These are phyloP conservation scores for Sebastes kiyomatsui DNA, from an alignment of 2,797 vertebrate species.

Conservation along the genomic window DNA sequence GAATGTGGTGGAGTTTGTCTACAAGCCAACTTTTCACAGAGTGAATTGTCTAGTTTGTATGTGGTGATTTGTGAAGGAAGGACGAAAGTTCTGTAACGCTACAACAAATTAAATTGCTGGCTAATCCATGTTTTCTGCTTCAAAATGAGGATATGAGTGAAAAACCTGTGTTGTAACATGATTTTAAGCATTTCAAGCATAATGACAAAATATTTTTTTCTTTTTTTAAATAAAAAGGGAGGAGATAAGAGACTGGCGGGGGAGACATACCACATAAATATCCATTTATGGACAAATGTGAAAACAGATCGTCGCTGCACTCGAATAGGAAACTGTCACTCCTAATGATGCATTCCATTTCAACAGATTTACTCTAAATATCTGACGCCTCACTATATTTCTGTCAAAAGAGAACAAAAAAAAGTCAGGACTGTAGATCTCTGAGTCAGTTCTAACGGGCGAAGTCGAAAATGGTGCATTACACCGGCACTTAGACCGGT, in stretches of 20 bases:
- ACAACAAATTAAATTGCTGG: neutral
- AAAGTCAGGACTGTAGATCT: neutral
- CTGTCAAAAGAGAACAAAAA: neutral
- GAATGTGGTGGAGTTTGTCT: neutral
- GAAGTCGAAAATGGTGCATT: neutral
- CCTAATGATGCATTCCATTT: neutral
- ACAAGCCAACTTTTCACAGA: neutral
- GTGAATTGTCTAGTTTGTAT: neutral
- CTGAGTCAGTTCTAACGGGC: neutral
- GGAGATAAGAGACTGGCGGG: neutral
- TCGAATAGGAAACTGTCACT: neutral
- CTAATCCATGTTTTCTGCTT: neutral
- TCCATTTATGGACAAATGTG: neutral
- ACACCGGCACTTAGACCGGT: neutral
- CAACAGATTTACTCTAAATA: constrained; percentile 35
- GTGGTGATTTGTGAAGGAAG: neutral
- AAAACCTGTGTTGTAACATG: neutral
- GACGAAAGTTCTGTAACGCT: neutral
- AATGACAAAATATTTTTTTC: neutral
- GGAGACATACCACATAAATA: neutral
- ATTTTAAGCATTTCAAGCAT: neutral
- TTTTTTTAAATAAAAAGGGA: neutral
- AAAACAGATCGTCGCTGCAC: neutral
- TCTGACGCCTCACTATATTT: neutral
- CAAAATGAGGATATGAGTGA: neutral